phyloP scores from a whole-genome alignment of 2,797 vertebrate species.

The Neomorphus geoffroyi region DNA sequence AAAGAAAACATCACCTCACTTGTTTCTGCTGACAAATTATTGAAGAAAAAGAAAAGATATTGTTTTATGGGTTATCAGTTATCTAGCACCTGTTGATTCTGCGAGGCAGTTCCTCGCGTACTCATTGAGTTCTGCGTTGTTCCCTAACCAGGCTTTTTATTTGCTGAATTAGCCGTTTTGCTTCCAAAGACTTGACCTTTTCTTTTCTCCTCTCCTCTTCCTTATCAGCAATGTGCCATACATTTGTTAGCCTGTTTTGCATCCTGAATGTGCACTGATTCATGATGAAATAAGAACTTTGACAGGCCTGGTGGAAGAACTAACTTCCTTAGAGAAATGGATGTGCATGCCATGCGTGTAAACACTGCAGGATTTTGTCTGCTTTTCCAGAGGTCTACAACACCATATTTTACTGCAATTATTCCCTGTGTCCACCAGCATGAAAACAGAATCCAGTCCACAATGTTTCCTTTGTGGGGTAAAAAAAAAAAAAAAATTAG shows the following conservation, averaged over 20 bases:
- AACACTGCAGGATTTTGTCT: slow-evolving; percentile 28
- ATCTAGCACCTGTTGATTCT: slow-evolving; percentile 82
- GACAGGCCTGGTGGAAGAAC: slow-evolving; percentile 82
- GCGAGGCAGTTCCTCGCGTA: slow-evolving; percentile 55
- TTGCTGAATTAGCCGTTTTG: slow-evolving; percentile 62
- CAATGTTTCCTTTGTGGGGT: slow-evolving; percentile 80
- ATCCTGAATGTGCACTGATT: slow-evolving; percentile 89
- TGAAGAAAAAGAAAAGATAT: slow-evolving; percentile 75
- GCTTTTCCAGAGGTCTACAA: neutral
- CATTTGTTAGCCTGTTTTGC: slow-evolving; percentile 87
- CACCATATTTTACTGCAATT: neutral
- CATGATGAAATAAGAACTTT: slow-evolving; percentile 89
- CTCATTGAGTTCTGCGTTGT: slow-evolving; percentile 66
- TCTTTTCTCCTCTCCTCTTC: slow-evolving; percentile 90
- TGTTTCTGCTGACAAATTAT: slow-evolving; percentile 86
- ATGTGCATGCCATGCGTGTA: slow-evolving; percentile 84
- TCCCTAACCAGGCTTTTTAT: slow-evolving; percentile 80
- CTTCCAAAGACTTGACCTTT: slow-evolving; percentile 84
- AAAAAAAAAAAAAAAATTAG: slow-evolving; percentile 51
- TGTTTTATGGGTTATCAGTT: slow-evolving; percentile 88
- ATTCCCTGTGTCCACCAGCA: neutral
- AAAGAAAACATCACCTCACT: slow-evolving; percentile 91
- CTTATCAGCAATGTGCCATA: slow-evolving; percentile 86
- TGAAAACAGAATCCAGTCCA: slow-evolving; percentile 60
- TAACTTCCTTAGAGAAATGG: slow-evolving; percentile 86